These are phyloP conservation scores for Standfussiana lucernea DNA, from an alignment of 2,888 invertebrate species.

Conservation along the genomic window DNA sequence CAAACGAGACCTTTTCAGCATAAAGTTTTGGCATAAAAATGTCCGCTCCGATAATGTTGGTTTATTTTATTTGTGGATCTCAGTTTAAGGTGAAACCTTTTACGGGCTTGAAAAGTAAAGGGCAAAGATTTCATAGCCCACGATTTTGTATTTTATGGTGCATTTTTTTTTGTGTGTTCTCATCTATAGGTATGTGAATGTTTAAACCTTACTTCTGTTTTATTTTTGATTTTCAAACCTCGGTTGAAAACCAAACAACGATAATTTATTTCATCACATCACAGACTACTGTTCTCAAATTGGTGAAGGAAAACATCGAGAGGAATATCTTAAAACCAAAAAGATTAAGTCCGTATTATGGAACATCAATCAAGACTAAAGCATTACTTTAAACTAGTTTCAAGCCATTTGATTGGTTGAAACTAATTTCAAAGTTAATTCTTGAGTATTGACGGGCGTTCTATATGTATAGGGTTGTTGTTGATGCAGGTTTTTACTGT, in stretches of 20 bases:
- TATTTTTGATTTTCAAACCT: not conserved
- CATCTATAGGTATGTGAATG: not conserved
- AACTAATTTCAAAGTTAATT: no score
- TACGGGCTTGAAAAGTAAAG: not conserved
- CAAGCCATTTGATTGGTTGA: no score
- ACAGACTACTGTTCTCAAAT: no score
- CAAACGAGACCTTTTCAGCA: conserved; percentile 18
- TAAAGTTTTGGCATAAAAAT: conserved; percentile 42
- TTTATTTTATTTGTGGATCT: conserved; percentile 34
- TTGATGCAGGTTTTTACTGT: no score
- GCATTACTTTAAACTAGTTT: no score
- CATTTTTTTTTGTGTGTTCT: conserved; percentile 19
- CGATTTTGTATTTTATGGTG: conserved; percentile 5
- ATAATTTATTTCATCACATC: not conserved
- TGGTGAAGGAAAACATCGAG: no score
- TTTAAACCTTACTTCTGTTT: not conserved
- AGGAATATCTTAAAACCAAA: no score
- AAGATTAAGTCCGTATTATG: no score
- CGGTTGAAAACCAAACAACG: not conserved
- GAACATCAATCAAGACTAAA: no score
- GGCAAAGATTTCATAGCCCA: conserved; percentile 10
- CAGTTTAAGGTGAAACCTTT: conserved; percentile 11
- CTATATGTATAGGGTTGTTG: no score
- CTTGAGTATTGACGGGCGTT: no score
- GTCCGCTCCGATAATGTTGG: conserved; percentile 20